Conservation (phyloP, 2,888 invertebrate species). For the Macaria liturata region DNA sequence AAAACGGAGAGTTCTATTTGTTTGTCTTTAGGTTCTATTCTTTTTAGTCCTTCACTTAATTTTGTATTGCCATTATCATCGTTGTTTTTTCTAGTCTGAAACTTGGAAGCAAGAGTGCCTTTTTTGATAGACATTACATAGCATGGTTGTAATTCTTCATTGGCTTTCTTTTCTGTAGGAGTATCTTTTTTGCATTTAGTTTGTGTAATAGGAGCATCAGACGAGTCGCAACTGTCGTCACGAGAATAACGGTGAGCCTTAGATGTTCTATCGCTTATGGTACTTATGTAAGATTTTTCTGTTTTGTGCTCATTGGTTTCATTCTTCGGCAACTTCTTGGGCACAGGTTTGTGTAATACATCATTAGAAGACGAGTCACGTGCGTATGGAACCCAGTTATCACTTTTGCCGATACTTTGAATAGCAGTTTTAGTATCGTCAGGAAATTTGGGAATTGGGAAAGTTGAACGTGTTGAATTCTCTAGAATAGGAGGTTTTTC, state of each 20-base stretch:
- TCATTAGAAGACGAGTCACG: constrained; percentile 34
- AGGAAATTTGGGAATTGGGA: constrained; percentile 42
- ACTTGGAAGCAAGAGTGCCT: constrained; percentile 34
- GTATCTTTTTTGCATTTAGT: constrained; percentile 24
- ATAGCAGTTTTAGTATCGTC: constrained; percentile 33
- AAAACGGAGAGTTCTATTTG: constrained; percentile 32
- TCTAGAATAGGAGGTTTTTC: constrained; percentile 44
- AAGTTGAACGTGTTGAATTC: constrained; percentile 42
- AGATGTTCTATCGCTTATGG: constrained; percentile 50
- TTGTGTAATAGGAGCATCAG: constrained; percentile 24
- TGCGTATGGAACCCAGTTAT: constrained; percentile 38
- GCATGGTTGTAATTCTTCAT: constrained; percentile 51
- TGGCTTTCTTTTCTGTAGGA: constrained; percentile 29
- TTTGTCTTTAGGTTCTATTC: too few relatives aligned
- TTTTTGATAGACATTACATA: constrained; percentile 57
- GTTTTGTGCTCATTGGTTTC: constrained; percentile 31
- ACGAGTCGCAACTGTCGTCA: constrained; percentile 46
- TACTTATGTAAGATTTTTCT: constrained; percentile 50
- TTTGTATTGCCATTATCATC: too few relatives aligned
- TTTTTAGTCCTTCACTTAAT: too few relatives aligned
- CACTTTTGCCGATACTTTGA: constrained; percentile 28
- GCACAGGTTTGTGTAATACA: constrained; percentile 30
- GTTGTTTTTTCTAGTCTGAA: constrained; percentile 34
- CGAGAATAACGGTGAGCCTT: constrained; percentile 43
- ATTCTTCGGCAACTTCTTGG: constrained; percentile 22